Conservation (phyloP, 2,113 vertebrate species). For the Macrotus californicus region DNA sequence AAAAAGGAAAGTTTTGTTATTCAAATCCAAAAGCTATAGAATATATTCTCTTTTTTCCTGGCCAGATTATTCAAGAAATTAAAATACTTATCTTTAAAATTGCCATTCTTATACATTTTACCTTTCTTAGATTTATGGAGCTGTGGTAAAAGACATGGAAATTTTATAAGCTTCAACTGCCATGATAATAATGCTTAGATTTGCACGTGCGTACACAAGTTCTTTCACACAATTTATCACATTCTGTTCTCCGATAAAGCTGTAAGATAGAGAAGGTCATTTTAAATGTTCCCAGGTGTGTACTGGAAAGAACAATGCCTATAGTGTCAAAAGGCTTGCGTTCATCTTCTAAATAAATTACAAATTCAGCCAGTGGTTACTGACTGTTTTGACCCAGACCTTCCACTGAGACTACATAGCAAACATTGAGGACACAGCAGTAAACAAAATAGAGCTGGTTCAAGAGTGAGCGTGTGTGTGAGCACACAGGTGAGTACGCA, state of each 20-base stretch:
- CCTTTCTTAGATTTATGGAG: neutral
- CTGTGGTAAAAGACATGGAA: neutral
- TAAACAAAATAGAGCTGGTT: neutral
- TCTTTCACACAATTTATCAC: neutral
- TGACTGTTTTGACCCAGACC: neutral
- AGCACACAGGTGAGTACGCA: accelerated
- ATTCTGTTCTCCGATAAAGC: neutral
- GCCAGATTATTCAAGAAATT: conserved; percentile 1
- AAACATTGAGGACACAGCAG: neutral
- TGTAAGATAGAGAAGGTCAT: neutral
- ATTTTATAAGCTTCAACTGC: neutral
- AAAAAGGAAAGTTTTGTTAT: neutral
- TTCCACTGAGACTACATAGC: neutral
- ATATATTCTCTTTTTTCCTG: neutral
- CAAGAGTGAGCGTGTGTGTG: neutral
- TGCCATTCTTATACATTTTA: neutral
- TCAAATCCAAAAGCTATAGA: neutral
- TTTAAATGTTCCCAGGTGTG: neutral
- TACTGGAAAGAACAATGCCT: neutral
- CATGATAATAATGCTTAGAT: neutral
- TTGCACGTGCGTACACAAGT: neutral
- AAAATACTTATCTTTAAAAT: conserved; percentile 5
- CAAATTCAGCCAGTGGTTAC: neutral
- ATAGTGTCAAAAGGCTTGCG: neutral
- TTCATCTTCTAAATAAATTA: conserved; percentile 16